Percentiles rank a stretch among this genome's conserved stretches.
Evolutionary conservation across 2,888 invertebrate species (phyloP).

Genomic region (Phalera bucephala): DNA sequence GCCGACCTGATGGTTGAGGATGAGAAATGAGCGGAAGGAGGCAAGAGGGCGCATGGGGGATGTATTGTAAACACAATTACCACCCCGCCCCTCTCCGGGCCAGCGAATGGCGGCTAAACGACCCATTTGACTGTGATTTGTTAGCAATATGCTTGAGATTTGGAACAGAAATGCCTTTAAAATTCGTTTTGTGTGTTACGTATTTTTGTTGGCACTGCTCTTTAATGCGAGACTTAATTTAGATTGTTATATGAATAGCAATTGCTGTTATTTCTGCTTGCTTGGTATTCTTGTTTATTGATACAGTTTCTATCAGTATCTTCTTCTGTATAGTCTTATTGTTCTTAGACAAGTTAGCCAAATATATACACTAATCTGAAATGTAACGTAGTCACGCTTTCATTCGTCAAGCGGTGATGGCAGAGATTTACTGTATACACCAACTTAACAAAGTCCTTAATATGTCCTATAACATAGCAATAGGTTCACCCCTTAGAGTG

Average conservation of each 20-base stretch:
- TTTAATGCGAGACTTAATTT: slow-evolving; percentile 17
- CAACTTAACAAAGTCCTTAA: too few relatives aligned
- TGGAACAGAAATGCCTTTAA: slow-evolving; percentile 69
- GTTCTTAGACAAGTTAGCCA: too few relatives aligned
- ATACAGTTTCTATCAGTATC: too few relatives aligned
- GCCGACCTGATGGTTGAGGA: slow-evolving; percentile 65
- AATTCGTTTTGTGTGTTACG: slow-evolving; percentile 49
- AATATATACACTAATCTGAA: too few relatives aligned
- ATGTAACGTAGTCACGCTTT: too few relatives aligned
- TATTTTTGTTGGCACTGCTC: slow-evolving; percentile 38
- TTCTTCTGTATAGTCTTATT: too few relatives aligned
- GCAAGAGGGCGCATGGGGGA: slow-evolving; percentile 37
- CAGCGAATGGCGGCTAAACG: slow-evolving; percentile 80
- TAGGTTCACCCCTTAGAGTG: too few relatives aligned
- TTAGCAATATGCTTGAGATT: slow-evolving; percentile 81
- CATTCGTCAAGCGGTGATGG: too few relatives aligned
- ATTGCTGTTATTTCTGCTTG: not conserved
- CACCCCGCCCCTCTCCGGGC: slow-evolving; percentile 54
- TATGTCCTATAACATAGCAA: too few relatives aligned
- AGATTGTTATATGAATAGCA: slow-evolving; percentile 18
- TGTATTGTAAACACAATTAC: slow-evolving; percentile 77
- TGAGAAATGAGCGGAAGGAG: slow-evolving; percentile 74
- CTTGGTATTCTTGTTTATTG: too few relatives aligned
- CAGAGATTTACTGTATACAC: too few relatives aligned
- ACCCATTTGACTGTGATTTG: slow-evolving; percentile 80